Evolutionary conservation across 2,113 vertebrate species (phyloP).

Genomic region (Serilophus lunatus): DNA sequence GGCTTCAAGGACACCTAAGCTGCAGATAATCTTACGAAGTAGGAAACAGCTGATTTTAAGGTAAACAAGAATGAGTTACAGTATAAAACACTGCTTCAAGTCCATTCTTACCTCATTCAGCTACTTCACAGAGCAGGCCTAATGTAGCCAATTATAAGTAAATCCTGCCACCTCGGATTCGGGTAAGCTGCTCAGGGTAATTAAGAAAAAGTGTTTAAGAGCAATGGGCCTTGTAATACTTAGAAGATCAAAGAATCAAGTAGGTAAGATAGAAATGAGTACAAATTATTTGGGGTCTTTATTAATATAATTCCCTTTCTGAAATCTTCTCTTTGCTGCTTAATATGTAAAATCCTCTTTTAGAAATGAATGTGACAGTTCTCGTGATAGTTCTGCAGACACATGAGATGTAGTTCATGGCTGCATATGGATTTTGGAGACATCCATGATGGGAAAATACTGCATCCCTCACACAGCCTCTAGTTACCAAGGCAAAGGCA

Average conservation of each 20-base stretch:
- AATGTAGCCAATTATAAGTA: background rate
- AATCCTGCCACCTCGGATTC: background rate
- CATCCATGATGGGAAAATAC: background rate
- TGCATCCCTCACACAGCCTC: background rate
- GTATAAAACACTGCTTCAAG: background rate
- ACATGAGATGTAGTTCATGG: background rate
- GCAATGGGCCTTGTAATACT: background rate
- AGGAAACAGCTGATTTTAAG: background rate
- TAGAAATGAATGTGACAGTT: background rate
- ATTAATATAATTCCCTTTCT: background rate
- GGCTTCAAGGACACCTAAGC: background rate
- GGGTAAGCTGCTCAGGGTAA: background rate
- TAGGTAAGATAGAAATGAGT: background rate
- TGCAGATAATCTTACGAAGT: background rate
- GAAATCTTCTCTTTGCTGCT: background rate
- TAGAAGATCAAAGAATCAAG: constrained; percentile 13
- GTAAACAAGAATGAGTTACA: background rate
- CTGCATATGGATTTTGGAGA: background rate
- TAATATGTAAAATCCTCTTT: background rate
- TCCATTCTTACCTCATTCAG: background rate
- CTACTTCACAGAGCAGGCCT: background rate
- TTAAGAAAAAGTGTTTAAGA: background rate
- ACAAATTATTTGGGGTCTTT: background rate
- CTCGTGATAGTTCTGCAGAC: background rate
- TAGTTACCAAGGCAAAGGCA: constrained; percentile 57